Percentiles rank a stretch among this genome's conserved stretches.
phyloP scores from a whole-genome alignment of 2,113 vertebrate genomes.

The Pseudopodoces humilis region DNA sequence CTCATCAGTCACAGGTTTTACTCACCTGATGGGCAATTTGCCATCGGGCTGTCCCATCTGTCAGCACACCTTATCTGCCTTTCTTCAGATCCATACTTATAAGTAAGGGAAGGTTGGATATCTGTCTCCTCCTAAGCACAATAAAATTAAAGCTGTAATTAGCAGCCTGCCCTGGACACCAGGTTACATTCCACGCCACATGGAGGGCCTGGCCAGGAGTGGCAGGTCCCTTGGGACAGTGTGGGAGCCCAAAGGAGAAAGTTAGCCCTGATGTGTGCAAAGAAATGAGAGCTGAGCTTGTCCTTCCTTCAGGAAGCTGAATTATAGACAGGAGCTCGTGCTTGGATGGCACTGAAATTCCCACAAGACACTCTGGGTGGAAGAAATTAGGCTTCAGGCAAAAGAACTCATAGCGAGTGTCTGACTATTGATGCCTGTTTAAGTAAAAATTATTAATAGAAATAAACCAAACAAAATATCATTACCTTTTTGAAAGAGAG shows the following conservation, averaged over 20 bases:
- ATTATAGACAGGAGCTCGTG: not conserved
- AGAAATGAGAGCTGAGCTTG: not conserved
- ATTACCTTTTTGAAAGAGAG: not conserved
- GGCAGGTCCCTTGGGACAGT: slow-evolving; percentile 22
- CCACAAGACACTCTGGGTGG: not conserved
- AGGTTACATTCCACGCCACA: slow-evolving; percentile 26
- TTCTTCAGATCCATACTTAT: slow-evolving; percentile 71
- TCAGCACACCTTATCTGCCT: slow-evolving; percentile 74
- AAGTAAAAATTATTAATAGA: not conserved
- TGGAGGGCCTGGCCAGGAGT: not conserved
- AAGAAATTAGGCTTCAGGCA: not conserved
- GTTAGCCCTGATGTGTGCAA: not conserved
- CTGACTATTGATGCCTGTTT: not conserved
- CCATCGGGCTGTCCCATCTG: slow-evolving; percentile 67
- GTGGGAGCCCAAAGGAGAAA: slow-evolving; percentile 25
- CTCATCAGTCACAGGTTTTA: slow-evolving; percentile 65
- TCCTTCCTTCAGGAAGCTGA: not conserved
- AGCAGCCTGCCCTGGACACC: slow-evolving; percentile 59
- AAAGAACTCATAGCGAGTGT: not conserved
- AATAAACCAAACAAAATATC: not conserved
- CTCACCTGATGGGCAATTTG: slow-evolving; percentile 76
- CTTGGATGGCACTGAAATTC: not conserved
- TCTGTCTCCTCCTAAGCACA: slow-evolving; percentile 76
- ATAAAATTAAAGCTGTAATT: slow-evolving; percentile 77
- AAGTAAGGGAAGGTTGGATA: slow-evolving; percentile 68